Conservation (phyloP, 1,140 invertebrate genomes). For the Drosophila equinoxialis region DNA sequence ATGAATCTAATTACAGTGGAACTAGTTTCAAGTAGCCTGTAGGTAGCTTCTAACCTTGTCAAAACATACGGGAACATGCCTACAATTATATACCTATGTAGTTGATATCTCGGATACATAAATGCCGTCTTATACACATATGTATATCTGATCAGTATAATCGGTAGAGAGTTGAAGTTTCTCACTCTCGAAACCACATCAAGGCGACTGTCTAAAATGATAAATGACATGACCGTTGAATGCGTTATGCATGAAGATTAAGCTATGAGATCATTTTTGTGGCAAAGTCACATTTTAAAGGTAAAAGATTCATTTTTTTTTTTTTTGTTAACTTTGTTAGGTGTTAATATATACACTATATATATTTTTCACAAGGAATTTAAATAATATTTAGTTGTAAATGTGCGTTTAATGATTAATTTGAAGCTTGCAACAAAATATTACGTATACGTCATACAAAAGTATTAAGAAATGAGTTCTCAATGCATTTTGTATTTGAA, state of each 20-base stretch:
- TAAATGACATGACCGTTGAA: constrained; percentile 18
- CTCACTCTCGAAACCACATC: constrained; percentile 1
- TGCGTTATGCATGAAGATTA: constrained; percentile 38
- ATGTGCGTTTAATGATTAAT: no score
- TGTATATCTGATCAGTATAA: constrained; percentile 3
- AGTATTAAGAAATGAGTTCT: no score
- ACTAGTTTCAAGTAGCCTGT: constrained; percentile 47
- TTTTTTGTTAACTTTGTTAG: neutral
- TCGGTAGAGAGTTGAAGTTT: neutral
- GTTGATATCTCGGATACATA: no score
- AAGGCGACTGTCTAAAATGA: constrained; percentile 11
- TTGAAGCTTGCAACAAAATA: no score
- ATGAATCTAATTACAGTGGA: constrained; percentile 46
- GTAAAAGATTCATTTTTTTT: neutral
- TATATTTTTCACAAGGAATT: no score
- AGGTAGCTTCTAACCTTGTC: constrained; percentile 9
- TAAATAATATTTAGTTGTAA: no score
- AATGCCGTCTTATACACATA: no score
- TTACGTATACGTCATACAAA: no score
- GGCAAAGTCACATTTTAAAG: neutral
- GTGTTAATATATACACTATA: neutral
- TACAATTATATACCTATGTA: neutral
- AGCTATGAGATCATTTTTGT: constrained; percentile 45
- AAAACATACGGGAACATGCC: constrained; percentile 12
- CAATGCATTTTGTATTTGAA: no score